phyloP scores from a whole-genome alignment of 1,140 invertebrate species.

The Neuroterus valhalla region DNA sequence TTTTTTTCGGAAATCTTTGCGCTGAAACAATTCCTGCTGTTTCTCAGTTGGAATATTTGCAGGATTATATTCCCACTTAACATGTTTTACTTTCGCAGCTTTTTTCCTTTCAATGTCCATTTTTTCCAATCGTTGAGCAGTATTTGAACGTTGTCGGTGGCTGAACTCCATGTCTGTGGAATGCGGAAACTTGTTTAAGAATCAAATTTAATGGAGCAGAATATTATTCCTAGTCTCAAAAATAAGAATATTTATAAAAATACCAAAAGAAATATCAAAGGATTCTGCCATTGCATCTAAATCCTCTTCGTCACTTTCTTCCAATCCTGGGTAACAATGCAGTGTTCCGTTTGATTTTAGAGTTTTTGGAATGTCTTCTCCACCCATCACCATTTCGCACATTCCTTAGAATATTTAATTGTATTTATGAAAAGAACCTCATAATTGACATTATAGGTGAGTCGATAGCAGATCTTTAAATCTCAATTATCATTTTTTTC shows the following conservation, averaged over 20 bases:
- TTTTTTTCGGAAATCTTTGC: slow-evolving; percentile 73
- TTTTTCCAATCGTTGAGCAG: slow-evolving; percentile 91
- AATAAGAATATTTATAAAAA: slow-evolving; percentile 16
- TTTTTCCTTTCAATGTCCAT: slow-evolving; percentile 90
- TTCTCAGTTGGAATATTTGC: slow-evolving; percentile 76
- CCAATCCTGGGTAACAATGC: slow-evolving; percentile 85
- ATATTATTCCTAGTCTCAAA: not conserved
- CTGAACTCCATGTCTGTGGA: slow-evolving; percentile 75
- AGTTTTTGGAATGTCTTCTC: slow-evolving; percentile 82
- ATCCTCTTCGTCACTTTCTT: slow-evolving; percentile 85
- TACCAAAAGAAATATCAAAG: slow-evolving; percentile 83
- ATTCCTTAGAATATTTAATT: slow-evolving; percentile 74
- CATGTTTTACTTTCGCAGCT: slow-evolving; percentile 84
- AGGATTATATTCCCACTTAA: slow-evolving; percentile 84
- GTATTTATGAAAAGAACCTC: no score
- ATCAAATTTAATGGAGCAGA: not conserved
- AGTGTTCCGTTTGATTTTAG: slow-evolving; percentile 74
- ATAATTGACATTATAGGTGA: no score
- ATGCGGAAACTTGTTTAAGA: slow-evolving; percentile 37
- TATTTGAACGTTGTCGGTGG: slow-evolving; percentile 87
- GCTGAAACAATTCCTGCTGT: slow-evolving; percentile 81
- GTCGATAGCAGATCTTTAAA: no score
- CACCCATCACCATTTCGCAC: slow-evolving; percentile 86
- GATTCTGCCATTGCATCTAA: slow-evolving; percentile 80
- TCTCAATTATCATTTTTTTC: no score